Conservation (phyloP, 2,113 vertebrate species). For the Silurus meridionalis region DNA sequence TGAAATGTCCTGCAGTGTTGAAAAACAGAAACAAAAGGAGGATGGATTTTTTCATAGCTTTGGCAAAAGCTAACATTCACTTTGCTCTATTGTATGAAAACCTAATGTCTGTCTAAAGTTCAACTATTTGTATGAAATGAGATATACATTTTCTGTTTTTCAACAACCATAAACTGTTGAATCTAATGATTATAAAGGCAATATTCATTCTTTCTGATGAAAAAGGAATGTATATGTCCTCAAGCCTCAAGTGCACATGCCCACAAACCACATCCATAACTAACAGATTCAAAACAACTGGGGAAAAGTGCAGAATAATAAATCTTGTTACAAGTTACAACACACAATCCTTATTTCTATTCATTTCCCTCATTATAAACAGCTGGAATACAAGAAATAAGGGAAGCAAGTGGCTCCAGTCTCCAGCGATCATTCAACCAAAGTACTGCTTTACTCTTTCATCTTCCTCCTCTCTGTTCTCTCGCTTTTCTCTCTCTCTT, state of each 20-base stretch:
- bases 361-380: slow-evolving; percentile 21
- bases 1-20: slow-evolving; percentile 60
- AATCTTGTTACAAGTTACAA: neutral
- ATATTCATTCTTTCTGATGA: neutral
- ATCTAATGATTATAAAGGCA: neutral
- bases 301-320: neutral
- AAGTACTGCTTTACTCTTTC: slow-evolving; percentile 21
- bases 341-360: neutral
- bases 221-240: neutral
- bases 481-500: neutral
- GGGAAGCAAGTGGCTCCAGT: slow-evolving; percentile 5
- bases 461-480: slow-evolving; percentile 20
- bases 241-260: neutral
- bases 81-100: neutral
- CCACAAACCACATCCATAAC: neutral
- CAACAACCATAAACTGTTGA: neutral
- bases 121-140: neutral
- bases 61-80: neutral
- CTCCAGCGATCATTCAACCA: slow-evolving; percentile 28
- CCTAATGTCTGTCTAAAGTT: slow-evolving; percentile 1
- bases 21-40: slow-evolving; percentile 17
- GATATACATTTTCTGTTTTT: neutral
- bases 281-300: neutral
- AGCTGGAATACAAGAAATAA: slow-evolving; percentile 5
- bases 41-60: slow-evolving; percentile 23